These are phyloP conservation scores for Cyclophora punctaria DNA, from an alignment of 2,888 invertebrate species.

Conservation along the genomic window DNA sequence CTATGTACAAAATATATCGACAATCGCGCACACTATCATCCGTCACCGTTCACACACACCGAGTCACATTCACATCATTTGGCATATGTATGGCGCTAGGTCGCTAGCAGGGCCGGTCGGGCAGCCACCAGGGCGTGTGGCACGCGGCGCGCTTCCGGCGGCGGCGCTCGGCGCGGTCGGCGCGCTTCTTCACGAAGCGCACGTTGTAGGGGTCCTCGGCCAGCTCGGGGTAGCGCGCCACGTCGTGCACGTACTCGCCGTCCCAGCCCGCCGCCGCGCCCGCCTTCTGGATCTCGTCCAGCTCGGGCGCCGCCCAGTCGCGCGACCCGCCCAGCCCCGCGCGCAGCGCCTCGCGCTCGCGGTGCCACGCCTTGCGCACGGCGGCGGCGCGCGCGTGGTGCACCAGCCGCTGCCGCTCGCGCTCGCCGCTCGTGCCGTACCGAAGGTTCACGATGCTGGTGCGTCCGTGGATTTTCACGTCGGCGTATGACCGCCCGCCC, in stretches of 20 bases:
- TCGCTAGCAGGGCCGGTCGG: constrained; percentile 36
- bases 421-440: constrained; percentile 94
- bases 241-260: constrained; percentile 93
- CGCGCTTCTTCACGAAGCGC: constrained; percentile 88
- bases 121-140: constrained; percentile 65
- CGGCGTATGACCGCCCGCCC: constrained; percentile 84
- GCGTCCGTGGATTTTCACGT: constrained; percentile 92
- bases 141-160: constrained; percentile 80
- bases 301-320: constrained; percentile 92
- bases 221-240: constrained; percentile 91
- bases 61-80: constrained; percentile 61
- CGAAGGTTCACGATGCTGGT: constrained; percentile 94
- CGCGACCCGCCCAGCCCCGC: constrained; percentile 83
- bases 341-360: constrained; percentile 89
- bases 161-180: constrained; percentile 81
- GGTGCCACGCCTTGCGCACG: constrained; percentile 93
- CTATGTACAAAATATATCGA: constrained; percentile 72
- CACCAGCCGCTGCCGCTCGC: constrained; percentile 90
- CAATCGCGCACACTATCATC: constrained; percentile 50
- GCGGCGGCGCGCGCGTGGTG: constrained; percentile 93
- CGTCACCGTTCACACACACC: constrained; percentile 53
- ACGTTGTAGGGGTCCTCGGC: constrained; percentile 98
- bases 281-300: constrained; percentile 89
- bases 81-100: constrained; percentile 70
- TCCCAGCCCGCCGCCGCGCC: constrained; percentile 91